phyloP scores from a whole-genome alignment of 1,140 invertebrate species.

The Bombus turneri region DNA sequence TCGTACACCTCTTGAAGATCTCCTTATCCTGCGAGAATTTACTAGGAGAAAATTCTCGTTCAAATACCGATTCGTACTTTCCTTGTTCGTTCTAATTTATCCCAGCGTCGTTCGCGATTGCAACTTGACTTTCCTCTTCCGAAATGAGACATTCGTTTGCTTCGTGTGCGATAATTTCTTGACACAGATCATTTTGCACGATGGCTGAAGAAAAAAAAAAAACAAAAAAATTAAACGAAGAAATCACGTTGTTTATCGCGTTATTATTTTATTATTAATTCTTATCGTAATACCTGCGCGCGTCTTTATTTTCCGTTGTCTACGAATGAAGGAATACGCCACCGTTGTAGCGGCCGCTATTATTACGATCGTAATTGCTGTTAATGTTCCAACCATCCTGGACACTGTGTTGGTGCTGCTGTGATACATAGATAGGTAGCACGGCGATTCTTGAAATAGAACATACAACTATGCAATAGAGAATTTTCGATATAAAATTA shows the following conservation, averaged over 20 bases:
- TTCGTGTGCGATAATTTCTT: not conserved
- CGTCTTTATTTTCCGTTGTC: not conserved
- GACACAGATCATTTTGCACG: not conserved
- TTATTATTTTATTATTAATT: too few relatives aligned
- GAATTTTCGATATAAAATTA: too few relatives aligned
- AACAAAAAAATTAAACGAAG: not conserved
- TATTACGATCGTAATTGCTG: not conserved
- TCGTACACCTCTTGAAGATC: not conserved
- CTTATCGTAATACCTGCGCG: slow-evolving; percentile 2
- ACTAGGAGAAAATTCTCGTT: too few relatives aligned
- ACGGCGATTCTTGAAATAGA: slow-evolving; percentile 53
- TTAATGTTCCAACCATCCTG: not conserved
- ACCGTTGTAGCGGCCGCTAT: not conserved
- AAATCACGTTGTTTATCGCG: not conserved
- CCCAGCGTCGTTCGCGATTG: not conserved
- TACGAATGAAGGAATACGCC: slow-evolving; percentile 23
- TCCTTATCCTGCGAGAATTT: too few relatives aligned
- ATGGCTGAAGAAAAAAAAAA: not conserved
- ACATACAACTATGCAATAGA: not conserved
- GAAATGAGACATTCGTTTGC: slow-evolving; percentile 2
- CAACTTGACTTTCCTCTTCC: not conserved
- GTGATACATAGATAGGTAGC: not conserved
- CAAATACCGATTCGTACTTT: too few relatives aligned
- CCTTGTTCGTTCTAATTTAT: not conserved
- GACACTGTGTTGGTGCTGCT: too few relatives aligned